Evolutionary conservation across 1,140 invertebrate species (phyloP).

Genomic region (Aphis craccivora): DNA sequence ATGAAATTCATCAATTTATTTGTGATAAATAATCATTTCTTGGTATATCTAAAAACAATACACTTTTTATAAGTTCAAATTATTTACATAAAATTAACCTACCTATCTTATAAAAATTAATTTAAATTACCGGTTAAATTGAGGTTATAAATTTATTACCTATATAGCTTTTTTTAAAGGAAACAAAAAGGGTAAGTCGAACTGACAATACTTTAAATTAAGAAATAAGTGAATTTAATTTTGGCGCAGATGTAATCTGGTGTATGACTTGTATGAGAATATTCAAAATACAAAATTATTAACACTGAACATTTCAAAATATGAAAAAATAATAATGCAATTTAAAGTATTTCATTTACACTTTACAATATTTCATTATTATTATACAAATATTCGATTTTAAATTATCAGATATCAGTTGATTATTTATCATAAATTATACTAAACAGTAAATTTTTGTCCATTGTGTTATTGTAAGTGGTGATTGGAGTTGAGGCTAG

Average conservation of each 20-base stretch:
- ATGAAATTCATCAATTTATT: not conserved
- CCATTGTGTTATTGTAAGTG: too few relatives aligned
- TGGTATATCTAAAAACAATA: not conserved
- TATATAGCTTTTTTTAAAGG: not conserved
- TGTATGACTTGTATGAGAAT: too few relatives aligned
- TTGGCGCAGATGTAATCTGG: not conserved
- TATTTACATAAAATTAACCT: not conserved
- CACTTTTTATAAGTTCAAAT: not conserved
- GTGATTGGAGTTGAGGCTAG: too few relatives aligned
- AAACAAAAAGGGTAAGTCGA: not conserved
- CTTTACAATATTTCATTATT: too few relatives aligned
- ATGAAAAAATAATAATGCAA: too few relatives aligned
- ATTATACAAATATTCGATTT: too few relatives aligned
- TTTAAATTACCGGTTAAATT: not conserved
- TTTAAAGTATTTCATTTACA: too few relatives aligned
- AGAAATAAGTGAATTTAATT: not conserved
- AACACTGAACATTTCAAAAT: too few relatives aligned
- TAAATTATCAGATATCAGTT: too few relatives aligned
- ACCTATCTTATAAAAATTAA: not conserved
- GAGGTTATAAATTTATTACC: not conserved
- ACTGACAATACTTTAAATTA: not conserved
- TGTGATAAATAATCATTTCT: not conserved
- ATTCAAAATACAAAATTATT: too few relatives aligned
- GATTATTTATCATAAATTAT: too few relatives aligned
- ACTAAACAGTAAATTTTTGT: too few relatives aligned